These are phyloP conservation scores for Drosophila obscura DNA, from an alignment of 1,140 invertebrate species.

Conservation along the genomic window DNA sequence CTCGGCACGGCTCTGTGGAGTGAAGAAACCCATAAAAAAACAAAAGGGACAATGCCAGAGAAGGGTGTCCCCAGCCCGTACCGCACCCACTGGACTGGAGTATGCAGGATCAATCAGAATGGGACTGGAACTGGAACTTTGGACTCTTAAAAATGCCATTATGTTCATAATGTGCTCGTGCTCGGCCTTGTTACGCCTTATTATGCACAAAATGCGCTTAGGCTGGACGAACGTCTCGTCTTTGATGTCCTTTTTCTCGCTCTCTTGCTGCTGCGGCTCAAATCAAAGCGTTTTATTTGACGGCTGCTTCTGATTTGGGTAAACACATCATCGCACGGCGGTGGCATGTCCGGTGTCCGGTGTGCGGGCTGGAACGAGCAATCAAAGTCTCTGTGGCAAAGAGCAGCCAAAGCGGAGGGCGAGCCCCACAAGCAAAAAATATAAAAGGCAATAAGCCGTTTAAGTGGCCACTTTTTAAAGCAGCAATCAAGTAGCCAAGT, in stretches of 20 bases:
- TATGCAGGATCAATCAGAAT: constrained; percentile 42
- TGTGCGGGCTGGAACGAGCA: constrained; percentile 12
- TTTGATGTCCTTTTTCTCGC: constrained; percentile 68
- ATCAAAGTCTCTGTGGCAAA: constrained; percentile 45
- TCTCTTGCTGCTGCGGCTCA: constrained; percentile 21
- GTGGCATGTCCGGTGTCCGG: not conserved
- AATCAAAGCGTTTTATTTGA: constrained; percentile 78
- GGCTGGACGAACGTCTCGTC: constrained; percentile 35
- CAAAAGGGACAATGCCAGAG: constrained; percentile 9
- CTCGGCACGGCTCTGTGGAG: constrained; percentile 38
- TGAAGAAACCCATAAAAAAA: constrained; percentile 47
- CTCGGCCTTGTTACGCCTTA: constrained; percentile 62
- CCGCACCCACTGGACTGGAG: too few relatives aligned
- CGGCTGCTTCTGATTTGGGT: constrained; percentile 67
- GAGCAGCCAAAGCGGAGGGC: not conserved
- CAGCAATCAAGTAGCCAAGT: constrained; percentile 44
- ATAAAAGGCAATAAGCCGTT: constrained; percentile 75
- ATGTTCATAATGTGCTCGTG: constrained; percentile 20
- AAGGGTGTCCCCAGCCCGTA: not conserved
- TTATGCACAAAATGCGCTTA: constrained; percentile 74
- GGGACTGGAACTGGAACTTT: constrained; percentile 3
- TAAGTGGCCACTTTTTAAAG: constrained; percentile 70
- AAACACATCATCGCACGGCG: constrained; percentile 37
- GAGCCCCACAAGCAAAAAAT: constrained; percentile 9
- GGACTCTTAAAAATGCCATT: constrained; percentile 39